Evolutionary conservation across 2,113 vertebrate genomes (phyloP), one percentile per base, ranked within the genome.

Genomic region (Ia io): DNA sequence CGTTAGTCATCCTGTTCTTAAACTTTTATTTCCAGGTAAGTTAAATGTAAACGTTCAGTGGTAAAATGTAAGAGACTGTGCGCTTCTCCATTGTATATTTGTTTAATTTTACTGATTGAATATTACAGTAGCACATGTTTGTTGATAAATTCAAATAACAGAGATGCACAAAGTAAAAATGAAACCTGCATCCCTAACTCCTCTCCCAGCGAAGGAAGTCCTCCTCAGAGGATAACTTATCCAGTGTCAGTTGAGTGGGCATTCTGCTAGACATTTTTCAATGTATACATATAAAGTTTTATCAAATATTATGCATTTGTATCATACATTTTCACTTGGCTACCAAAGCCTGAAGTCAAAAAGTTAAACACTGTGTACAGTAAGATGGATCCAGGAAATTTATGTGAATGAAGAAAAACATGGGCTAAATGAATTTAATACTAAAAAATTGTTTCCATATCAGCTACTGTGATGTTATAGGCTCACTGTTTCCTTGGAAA

Each of bases 21-120:
- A 99, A 99, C 91, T 99, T 99, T 96, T 99, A 99, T 30, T 47
- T 99, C 91, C 98, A 99, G 99, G 99, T 99, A 98, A 97, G 98
- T 94, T n/a, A 44, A 51, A 44, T 32, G 6, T 16, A 9, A 22
- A 5, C 7, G 2, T 30, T 67, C 30, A 37, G 0, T 4, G 1
- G 42, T 8, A 8, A 59, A 12, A n/a, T 17, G 2, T 4, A 16
- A 12, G 0, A 5, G 6, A 30, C 4, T 25, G 1, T 61, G 44
- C 22, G 1, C n/a, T 47, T 42, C 2, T 14, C 12, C 16, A 11
- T 70, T 25, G 17, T 1, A 13, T 16, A 2, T 44, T 14, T 16
- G 9, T 37, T 76, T 76, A 12, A 35, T 35, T 35, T 44, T 73
- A 37, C 37, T 23, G 9, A 14, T 49, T 35, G 73, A 89, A 61